Evolutionary conservation across 2,888 invertebrate genomes (phyloP), one percentile per base, ranked within the genome.

Genomic region (Matsumyia berberina): DNA sequence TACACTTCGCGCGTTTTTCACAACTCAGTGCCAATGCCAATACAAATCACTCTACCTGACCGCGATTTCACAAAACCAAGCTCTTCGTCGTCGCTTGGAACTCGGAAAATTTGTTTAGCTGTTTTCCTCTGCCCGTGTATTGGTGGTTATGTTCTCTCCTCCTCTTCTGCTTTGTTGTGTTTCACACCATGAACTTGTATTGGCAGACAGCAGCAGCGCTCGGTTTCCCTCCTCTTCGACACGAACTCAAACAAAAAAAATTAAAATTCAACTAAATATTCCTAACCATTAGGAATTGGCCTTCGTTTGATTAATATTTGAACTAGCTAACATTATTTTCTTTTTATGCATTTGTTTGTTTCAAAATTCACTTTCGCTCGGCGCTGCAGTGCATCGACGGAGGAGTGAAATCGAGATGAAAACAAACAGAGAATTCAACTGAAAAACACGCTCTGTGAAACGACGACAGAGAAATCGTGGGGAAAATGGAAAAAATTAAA

Each of bases 231-330:
- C 37, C 33, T 46, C 70, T 37, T 85, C 85, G 64, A 55, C 51
- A 69, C 79, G 66, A 78, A 85, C 70, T 76, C 74, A 80, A 85
- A 79, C 74, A 85, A 81, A 74, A 74, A 79, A 64, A 12, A 12
- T 8, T 70, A 70, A 76, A 85, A 80, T 85, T 76, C 76, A 80
- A 85, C 85, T 85, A 85, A 85, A 80, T 76, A 66, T 76, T 85
- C 85, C 85, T 85, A 80, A 70, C 76, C 85, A 85, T 85, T 85
- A 85, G 85, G 85, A 85, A 85, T 85, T 85, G 70, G 80, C 85
- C 55, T 51, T 74, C 51, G 74, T 66, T 70, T 85, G 74, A 74
- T 80, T 64, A 70, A 80, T 70, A 85, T 64, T 85, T 74, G 80
- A 85, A 76, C 85, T 85, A 85, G 80, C 85, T 85, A 85, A 85